These are phyloP conservation scores for Pyrochroa serraticornis DNA, from an alignment of 2,888 invertebrate species.

Conservation along the genomic window DNA sequence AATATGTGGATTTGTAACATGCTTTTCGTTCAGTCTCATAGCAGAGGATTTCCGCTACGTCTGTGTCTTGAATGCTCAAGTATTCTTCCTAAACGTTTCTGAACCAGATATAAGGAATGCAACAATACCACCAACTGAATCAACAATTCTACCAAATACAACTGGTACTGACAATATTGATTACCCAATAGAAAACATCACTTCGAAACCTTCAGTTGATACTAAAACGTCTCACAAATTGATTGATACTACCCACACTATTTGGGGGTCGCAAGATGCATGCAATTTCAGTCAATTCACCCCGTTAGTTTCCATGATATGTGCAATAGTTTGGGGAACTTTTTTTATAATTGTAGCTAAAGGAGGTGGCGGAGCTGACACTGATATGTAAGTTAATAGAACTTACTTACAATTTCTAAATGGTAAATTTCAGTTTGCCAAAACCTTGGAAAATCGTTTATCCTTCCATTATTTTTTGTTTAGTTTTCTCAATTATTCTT, in stretches of 20 bases:
- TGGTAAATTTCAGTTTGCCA: slow-evolving; percentile 8
- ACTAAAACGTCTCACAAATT: not conserved
- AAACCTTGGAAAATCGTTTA: slow-evolving; percentile 19
- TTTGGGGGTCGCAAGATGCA: slow-evolving; percentile 6
- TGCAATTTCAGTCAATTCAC: slow-evolving; percentile 22
- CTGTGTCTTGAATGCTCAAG: slow-evolving; percentile 17
- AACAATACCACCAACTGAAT: not conserved
- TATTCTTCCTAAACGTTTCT: slow-evolving; percentile 3
- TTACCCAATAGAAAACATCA: not conserved
- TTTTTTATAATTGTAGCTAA: slow-evolving; percentile 19
- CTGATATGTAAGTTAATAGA: slow-evolving; percentile 18
- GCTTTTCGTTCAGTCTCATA: slow-evolving; percentile 6
- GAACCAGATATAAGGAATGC: not conserved
- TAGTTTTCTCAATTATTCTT: slow-evolving; percentile 8
- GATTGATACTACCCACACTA: slow-evolving; percentile 8
- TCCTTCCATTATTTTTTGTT: slow-evolving; percentile 18
- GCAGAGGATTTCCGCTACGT: slow-evolving; percentile 10
- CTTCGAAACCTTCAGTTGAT: not conserved
- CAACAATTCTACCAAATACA: not conserved
- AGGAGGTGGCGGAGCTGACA: slow-evolving; percentile 16
- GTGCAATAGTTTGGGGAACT: slow-evolving; percentile 13
- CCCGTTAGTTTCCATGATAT: slow-evolving; percentile 10
- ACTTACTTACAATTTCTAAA: not conserved
- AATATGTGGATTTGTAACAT: slow-evolving; percentile 12
- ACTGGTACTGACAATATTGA: not conserved